phyloP scores from a whole-genome alignment of 2,113 vertebrate species.

The Poeciliopsis retropinna region DNA sequence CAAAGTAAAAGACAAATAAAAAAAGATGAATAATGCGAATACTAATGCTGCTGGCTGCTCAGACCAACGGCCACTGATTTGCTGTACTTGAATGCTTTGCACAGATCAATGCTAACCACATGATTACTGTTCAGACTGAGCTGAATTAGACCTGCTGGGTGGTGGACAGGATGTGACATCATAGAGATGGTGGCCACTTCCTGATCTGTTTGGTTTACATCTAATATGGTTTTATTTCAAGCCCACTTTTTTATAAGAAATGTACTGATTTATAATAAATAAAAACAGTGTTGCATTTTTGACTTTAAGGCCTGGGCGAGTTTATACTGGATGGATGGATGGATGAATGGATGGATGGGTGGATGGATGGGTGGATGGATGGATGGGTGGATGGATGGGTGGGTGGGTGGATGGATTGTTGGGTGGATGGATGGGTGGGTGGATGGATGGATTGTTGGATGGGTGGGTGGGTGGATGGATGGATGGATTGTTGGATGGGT shows the following conservation, averaged over 20 bases:
- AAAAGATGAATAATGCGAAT: constrained; percentile 24
- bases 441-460: no score
- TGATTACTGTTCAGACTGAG: constrained; percentile 40
- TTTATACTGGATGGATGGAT: background rate
- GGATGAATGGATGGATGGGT: no score
- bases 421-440: no score
- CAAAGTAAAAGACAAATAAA: constrained; percentile 6
- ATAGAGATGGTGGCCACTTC: constrained; percentile 58
- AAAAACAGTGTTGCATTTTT: constrained; percentile 81
- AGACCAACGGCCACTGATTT: constrained; percentile 62
- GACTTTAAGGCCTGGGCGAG: constrained; percentile 22
- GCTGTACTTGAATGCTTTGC: constrained; percentile 67
- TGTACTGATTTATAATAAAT: constrained; percentile 84
- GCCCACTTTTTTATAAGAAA: constrained; percentile 76
- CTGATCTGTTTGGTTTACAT: constrained; percentile 71
- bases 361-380: no score
- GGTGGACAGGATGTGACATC: constrained; percentile 44
- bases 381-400: no score
- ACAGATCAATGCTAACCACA: constrained; percentile 60
- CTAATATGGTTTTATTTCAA: constrained; percentile 77
- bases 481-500: no score
- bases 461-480: no score
- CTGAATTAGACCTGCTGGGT: constrained; percentile 48
- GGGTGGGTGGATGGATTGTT: no score
- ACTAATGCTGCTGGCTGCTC: constrained; percentile 64